Base-by-base conservation (phyloP, 2,797 vertebrate species). In the Rhabdomys pumilio region DNA sequence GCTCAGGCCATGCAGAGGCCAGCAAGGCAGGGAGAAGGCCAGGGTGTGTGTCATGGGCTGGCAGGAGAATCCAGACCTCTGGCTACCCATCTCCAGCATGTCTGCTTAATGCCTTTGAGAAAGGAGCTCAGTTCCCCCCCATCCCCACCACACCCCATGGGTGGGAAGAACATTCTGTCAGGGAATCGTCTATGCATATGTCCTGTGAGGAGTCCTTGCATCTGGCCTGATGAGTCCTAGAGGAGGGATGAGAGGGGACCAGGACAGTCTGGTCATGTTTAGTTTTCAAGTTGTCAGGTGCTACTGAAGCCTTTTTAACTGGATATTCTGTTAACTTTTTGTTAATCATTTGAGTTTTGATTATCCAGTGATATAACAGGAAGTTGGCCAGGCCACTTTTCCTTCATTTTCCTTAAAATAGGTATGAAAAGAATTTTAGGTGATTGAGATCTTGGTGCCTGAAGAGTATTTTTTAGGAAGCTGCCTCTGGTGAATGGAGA, bases 351-450 rank as follows among this genome's bases (percentile, higher is more conserved):
- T 75, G 86, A 55, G 63, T 55, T 90, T 17, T 59, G 34, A 53
- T 50, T 91, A 41, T 63, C n/a, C 80, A 41, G 19, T 57, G 63
- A 72, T 44, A 34, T 15, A 22, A 13, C n/a, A n/a, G 91, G 38
- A 75, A 50, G 31, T 3, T 84, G 77, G 34, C 34, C 47, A 0
- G 29, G 10, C 41, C 22, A 11, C 2, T 3, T 90, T 92, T 72
- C 41, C 81, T 79, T 91, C 29, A 38, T 26, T 73, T 80, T 63
- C 80, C 81, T 73, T 90, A 88, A 95, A 53, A 90, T 10, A 84
- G 57, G 38, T 41, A 22, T 59, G 50, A 76, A 80, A 73, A 22
- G 1, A 3, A 6, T 14, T 8, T 53, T 8, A 88, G n/a, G 10
- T 7, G 38, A 80, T 47, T 34, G 69, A 93, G 26, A 44, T 63